Evolutionary conservation across 2,113 vertebrate species (phyloP), one percentile per base, ranked within the genome.

Genomic region (Microtus richardsoni): DNA sequence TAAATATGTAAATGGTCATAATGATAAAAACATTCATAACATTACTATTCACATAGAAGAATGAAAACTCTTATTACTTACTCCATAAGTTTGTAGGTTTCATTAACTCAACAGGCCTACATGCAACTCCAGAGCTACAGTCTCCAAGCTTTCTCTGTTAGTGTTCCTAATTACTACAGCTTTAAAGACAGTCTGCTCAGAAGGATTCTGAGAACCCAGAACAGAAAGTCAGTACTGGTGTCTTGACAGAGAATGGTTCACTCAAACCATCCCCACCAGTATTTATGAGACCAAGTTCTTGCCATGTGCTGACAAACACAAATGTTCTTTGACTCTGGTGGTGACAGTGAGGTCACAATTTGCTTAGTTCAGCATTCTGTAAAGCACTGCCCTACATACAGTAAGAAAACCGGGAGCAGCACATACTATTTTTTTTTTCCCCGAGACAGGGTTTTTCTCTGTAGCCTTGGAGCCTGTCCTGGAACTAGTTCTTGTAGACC

Each of bases 121-220:
- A 58, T 10, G 3, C 30, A 58, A 86, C 78, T 78, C 47, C n/a
- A 85, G 54, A 36, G 21, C 22, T 39, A 79, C 7, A 30, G 52
- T 82, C 19, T 13, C 88, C 33, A 93, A 82, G 70, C 21, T 80
- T 79, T 58, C 21, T 41, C 39, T 91, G 21, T 91, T 91, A 86
- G 88, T 17, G 91, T 36, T 88, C 94, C 36, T 44, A 91, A 94
- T 95, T 70, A 85, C 4, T 52, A 93, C 82, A 94, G 49, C 47
- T 79, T 79, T 52, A 79, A 52, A 78, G 10, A 36, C 4, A 22
- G 74, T 36, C 77, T 79, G 77, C 30, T 79, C 49, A 52, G 44
- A 77, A 49, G 49, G 49, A 79, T 22, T 36, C 47, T 79, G 49
- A 79, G 10, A 78, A 79, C 77, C 47, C 30, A 78, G 14, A 49